phyloP scores from a whole-genome alignment of 2,797 vertebrate genomes.

The Pithecia hirsuta region DNA sequence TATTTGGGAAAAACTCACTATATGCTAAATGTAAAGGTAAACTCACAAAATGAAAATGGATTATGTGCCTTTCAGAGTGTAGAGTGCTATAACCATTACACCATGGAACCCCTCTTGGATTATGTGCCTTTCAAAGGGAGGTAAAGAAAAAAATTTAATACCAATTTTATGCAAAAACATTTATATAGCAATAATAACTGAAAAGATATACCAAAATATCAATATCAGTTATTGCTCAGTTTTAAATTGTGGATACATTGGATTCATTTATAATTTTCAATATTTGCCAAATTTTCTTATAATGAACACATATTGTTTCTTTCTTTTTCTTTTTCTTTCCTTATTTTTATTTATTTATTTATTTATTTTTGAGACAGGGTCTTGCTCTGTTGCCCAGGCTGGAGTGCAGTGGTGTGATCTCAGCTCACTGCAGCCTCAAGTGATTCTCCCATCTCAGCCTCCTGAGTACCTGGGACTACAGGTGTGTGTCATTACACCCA shows the following conservation, averaged over 20 bases:
- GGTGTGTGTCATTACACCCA: too few species aligned
- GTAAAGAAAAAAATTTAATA: neutral
- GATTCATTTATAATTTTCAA: neutral
- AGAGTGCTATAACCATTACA: too few species aligned
- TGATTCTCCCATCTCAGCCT: too few species aligned
- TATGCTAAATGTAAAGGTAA: constrained; percentile 9
- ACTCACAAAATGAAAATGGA: neutral
- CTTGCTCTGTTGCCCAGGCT: too few species aligned
- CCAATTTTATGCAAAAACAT: neutral
- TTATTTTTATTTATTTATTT: too few species aligned
- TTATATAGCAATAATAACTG: neutral
- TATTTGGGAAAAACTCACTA: neutral
- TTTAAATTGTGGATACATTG: neutral
- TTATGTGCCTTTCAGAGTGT: neutral
- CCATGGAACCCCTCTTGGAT: too few species aligned
- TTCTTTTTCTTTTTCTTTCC: too few species aligned
- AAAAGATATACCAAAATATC: neutral
- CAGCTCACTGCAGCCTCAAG: too few species aligned
- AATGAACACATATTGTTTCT: neutral
- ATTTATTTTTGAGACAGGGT: too few species aligned
- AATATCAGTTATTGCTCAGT: neutral
- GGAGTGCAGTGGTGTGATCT: too few species aligned
- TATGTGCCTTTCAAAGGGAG: neutral
- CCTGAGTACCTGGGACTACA: too few species aligned
- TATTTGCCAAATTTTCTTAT: neutral